Evolutionary conservation across 2,888 invertebrate genomes (phyloP).

Genomic region (Rhingia rostrata): DNA sequence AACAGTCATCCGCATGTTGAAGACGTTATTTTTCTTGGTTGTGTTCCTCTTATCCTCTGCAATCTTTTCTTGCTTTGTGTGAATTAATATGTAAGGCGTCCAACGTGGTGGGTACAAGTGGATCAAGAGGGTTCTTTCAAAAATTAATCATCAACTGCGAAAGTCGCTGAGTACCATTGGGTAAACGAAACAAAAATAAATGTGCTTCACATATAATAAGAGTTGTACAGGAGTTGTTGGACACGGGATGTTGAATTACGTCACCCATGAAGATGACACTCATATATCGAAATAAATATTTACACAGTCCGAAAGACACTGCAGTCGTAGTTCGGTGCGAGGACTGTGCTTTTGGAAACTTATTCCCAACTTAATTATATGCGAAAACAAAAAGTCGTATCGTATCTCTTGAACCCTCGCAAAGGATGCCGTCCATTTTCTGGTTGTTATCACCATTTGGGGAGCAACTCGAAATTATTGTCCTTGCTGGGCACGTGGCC

Average conservation of each 20-base stretch:
- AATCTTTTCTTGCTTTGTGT: constrained; percentile 34
- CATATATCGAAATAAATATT: constrained; percentile 28
- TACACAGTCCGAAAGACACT: constrained; percentile 6
- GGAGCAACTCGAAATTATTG: constrained; percentile 27
- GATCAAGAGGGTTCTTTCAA: constrained; percentile 22
- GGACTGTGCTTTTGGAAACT: constrained; percentile 12
- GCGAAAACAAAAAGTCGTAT: constrained; percentile 37
- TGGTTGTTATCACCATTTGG: constrained; percentile 17
- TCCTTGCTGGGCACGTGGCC: constrained; percentile 21
- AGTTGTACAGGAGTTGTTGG: constrained; percentile 35
- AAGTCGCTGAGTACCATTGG: constrained; percentile 30
- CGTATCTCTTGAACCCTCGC: not conserved
- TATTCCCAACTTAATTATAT: constrained; percentile 62
- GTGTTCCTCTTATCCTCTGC: constrained; percentile 11
- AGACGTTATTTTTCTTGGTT: constrained; percentile 29
- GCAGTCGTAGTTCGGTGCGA: constrained; percentile 19
- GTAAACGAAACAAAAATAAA: not conserved
- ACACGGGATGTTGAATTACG: constrained; percentile 29
- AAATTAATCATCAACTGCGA: constrained; percentile 47
- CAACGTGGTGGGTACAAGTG: not conserved
- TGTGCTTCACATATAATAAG: constrained; percentile 42
- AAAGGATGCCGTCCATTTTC: not conserved
- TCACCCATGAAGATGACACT: constrained; percentile 39
- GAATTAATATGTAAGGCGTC: not conserved
- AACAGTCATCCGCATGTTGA: not conserved